These are phyloP conservation scores for Acanthosoma haemorrhoidale DNA, from an alignment of 2,888 invertebrate species.

Conservation along the genomic window DNA sequence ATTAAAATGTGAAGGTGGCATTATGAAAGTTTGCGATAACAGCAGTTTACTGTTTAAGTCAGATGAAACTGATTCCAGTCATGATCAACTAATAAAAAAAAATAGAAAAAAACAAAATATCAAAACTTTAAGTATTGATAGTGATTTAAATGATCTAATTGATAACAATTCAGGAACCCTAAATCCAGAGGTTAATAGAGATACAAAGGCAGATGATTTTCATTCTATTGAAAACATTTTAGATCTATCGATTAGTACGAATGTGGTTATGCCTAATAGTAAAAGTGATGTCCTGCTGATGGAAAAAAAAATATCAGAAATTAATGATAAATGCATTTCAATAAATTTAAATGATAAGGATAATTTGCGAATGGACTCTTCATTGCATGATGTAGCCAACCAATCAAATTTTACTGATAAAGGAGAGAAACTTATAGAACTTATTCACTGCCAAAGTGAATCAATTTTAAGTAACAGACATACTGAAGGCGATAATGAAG, in stretches of 20 bases:
- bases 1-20: not conserved
- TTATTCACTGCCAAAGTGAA: too few relatives aligned
- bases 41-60: constrained; percentile 34
- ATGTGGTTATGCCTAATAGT: not conserved
- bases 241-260: not conserved
- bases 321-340: too few relatives aligned
- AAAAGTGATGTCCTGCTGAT: not conserved
- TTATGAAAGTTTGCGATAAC: constrained; percentile 30
- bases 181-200: not conserved
- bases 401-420: too few relatives aligned
- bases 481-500: not conserved
- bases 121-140: too few relatives aligned
- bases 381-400: too few relatives aligned
- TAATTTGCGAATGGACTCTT: too few relatives aligned
- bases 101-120: not conserved
- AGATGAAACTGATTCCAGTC: not conserved
- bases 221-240: not conserved
- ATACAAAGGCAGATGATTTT: not conserved
- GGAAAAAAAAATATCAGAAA: too few relatives aligned
- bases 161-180: too few relatives aligned
- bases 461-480: too few relatives aligned
- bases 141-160: too few relatives aligned
- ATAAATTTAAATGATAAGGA: too few relatives aligned
- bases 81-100: not conserved
- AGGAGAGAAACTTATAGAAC: too few relatives aligned